Evolutionary conservation across 1,140 invertebrate species (phyloP).

Genomic region (Luehdorfia chinensis): DNA sequence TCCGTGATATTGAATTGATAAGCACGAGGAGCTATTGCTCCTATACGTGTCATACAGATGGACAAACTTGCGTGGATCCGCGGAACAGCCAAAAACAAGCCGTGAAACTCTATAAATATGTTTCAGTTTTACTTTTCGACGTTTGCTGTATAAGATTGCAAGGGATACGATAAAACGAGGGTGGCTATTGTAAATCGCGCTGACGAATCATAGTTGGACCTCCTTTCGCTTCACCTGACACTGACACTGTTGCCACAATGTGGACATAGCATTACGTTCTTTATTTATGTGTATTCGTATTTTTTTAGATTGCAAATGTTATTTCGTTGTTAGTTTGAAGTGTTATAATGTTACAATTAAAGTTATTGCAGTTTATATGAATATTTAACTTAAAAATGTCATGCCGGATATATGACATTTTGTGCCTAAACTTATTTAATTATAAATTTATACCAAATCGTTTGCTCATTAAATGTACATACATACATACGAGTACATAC

Average conservation of each 20-base stretch:
- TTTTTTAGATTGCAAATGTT: not conserved
- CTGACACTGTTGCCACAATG: conserved; percentile 28
- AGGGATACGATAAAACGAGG: conserved; percentile 52
- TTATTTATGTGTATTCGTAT: conserved; percentile 7
- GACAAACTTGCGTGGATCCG: not conserved
- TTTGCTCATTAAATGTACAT: too few species aligned
- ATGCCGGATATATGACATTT: too few species aligned
- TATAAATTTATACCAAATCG: too few species aligned
- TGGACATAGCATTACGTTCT: conserved; percentile 37
- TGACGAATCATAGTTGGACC: conserved; percentile 62
- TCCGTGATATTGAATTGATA: conserved; percentile 62
- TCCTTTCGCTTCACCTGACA: conserved; percentile 53
- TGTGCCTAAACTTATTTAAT: too few species aligned
- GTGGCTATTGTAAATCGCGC: conserved; percentile 65
- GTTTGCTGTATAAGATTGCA: conserved; percentile 9
- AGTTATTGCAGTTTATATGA: too few species aligned
- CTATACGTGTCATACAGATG: conserved; percentile 19
- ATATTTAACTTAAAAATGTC: too few species aligned
- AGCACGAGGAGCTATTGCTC: conserved; percentile 26
- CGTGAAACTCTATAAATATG: not conserved
- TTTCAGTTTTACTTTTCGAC: not conserved
- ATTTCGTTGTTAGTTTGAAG: too few species aligned
- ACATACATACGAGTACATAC: too few species aligned
- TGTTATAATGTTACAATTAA: too few species aligned
- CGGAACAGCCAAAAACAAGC: not conserved